Evolutionary conservation across 2,113 vertebrate species (phyloP), one percentile per base, ranked within the genome.

Genomic region (Pseudorasbora parva): DNA sequence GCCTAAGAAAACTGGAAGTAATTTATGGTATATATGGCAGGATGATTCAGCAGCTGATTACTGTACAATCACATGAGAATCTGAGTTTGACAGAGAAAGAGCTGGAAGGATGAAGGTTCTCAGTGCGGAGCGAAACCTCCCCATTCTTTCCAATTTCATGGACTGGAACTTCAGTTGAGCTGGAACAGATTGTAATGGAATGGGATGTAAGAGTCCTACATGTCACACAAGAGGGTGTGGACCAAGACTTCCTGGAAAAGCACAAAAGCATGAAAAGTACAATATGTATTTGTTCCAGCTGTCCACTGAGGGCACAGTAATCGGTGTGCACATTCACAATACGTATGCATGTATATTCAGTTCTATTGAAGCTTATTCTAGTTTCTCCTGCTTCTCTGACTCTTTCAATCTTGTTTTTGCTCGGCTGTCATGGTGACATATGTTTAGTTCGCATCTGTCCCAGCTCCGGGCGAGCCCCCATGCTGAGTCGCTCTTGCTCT

Each of bases 381-480:
- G 19, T 47, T 47, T 19, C 25, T 4, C 47, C 33, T 25, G 37
- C 43, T 19, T 74, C 64, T 54, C 60, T 60, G 72, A 12, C 37
- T 60, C 76, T 21, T 45, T 51, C 74, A 17, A 30, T 43, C 82
- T 47, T 78, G 78, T 54, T 77, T 80, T 82, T 81, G 81, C 80
- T 77, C 80, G 77, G 60, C 85, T 88, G 87, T 85, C 87, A 72
- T 86, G 86, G 89, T 81, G 87, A 89, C 87, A 88, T 88, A 88
- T 88, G 87, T 59, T 87, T 56, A 79, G 86, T 81, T 86, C 54
- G 77, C 76, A 85, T 86, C 66, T 62, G 37, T 66, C 84, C 59
- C 60, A 37, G 80, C 82, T 47, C 81, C 45, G 25, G 79, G 74
- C 68, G 68, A 78, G 73, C 54, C 8, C 76, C 43, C 88, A 81